Percentiles rank a stretch among this genome's conserved stretches.
Conservation (phyloP, 2,888 invertebrate species). For the Prosopocoilus inquinatus region DNA sequence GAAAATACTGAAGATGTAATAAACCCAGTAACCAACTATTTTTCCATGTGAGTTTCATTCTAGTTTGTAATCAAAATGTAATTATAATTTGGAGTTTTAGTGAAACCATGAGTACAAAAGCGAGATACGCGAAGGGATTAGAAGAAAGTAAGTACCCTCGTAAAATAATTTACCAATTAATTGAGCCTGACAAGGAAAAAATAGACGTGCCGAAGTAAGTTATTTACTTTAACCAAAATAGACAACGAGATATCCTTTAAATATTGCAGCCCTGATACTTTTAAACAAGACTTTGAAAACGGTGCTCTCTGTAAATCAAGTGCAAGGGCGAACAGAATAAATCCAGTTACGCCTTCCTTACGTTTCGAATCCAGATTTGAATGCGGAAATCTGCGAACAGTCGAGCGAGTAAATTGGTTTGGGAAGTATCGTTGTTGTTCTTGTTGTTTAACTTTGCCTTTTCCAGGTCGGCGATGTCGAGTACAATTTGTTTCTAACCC, state of each 20-base stretch:
- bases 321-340: constrained; percentile 36
- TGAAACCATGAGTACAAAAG: constrained; percentile 17
- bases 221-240: neutral
- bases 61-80: neutral
- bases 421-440: constrained; percentile 5
- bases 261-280: constrained; percentile 14
- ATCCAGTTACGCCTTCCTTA: constrained; percentile 49
- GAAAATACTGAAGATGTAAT: constrained; percentile 19
- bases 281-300: constrained; percentile 10
- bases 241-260: neutral
- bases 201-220: constrained; percentile 15
- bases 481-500: constrained; percentile 79
- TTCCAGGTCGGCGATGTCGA: constrained; percentile 70
- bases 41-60: constrained; percentile 14
- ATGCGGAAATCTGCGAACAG: constrained; percentile 80
- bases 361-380: constrained; percentile 84
- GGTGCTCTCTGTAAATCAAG: constrained; percentile 1
- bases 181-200: constrained; percentile 9
- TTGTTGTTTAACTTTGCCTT: constrained; percentile 7
- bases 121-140: constrained; percentile 16
- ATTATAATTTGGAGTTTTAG: constrained; percentile 7
- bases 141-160: constrained; percentile 10
- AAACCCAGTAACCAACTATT: constrained; percentile 19
- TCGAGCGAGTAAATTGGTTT: constrained; percentile 63
- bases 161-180: constrained; percentile 26